Base-by-base conservation (phyloP, 2,113 vertebrate genomes). In the Vimba vimba region DNA sequence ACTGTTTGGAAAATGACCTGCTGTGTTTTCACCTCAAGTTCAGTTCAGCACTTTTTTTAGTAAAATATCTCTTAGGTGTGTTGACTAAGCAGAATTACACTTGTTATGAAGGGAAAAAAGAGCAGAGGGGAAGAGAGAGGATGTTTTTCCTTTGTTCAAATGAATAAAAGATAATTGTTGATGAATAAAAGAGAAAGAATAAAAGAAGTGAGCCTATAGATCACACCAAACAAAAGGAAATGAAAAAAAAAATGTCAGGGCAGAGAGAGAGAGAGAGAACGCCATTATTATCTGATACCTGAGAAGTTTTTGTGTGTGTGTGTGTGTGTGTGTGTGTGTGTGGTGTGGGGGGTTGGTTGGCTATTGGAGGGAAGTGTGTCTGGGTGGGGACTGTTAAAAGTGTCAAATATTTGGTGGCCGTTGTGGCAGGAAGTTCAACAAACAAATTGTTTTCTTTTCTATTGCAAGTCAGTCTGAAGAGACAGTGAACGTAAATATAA, bases 131-230 rank as follows among this genome's bases (percentile, higher is more conserved):
- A 86, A 90, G 69, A 90, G 89, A 93, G 45, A 76, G 88, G 90
- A 90, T 88, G 90, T 92, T 90, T 87, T 84, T 47, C 87, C 83
- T 86, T 88, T 94, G 93, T 94, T 91, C 89, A 90, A 92, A 92
- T 82, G 87, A 86, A 68, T 57, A 50, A 52, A 52, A 68, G 43
- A 47, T 27, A 69, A 30, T 27, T 27, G 91, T 90, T 92, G 90
- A 89, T 82, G 87, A 86, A 68, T 57, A 50, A 52, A 52, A 68
- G 43, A 47, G 45, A 69, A 30, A 23, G 45, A 50, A 27, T 77
- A 21, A 77, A 77, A 55, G 47, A 77, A 33, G 43, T 79, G 12
- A 71, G 71, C 79, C 71, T 64, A 55, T 68, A 77, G 73, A 19
- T 68, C 75, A 62, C 39, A 36, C 33, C 64, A 59, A 79, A 85